phyloP scores from a whole-genome alignment of 1,140 invertebrate genomes.

The Neelides sp. region DNA sequence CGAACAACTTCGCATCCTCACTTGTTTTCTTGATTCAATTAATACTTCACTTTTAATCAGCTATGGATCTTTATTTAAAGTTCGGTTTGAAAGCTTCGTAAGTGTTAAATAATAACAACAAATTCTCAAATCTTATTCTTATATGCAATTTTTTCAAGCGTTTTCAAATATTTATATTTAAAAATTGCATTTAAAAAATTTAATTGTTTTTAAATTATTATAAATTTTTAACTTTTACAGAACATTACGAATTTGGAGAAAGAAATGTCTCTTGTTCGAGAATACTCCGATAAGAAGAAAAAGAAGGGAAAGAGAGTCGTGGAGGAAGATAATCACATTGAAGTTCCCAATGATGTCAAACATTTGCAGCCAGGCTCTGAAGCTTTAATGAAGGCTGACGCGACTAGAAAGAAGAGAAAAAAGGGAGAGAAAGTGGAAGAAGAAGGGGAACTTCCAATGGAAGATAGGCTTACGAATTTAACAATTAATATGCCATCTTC shows the following conservation, averaged over 20 bases:
- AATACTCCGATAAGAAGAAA: no score
- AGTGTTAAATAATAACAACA: no score
- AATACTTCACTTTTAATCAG: constrained; percentile 1
- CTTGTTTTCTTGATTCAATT: constrained; percentile 38
- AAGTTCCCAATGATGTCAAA: constrained; percentile 23
- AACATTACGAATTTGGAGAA: no score
- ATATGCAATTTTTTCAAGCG: no score
- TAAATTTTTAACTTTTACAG: no score
- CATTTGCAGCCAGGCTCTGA: constrained; percentile 23
- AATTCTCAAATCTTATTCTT: no score
- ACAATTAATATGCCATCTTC: constrained; percentile 40
- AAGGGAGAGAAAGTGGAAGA: constrained; percentile 34
- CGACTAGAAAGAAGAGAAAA: constrained; percentile 32
- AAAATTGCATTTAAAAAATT: no score
- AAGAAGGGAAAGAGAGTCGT: not conserved
- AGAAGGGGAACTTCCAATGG: constrained; percentile 53
- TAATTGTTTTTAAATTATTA: no score
- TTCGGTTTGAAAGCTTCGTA: constrained; percentile 25
- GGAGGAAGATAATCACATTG: constrained; percentile 7
- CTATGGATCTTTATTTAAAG: constrained; percentile 22
- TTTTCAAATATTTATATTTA: no score
- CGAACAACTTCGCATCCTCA: constrained; percentile 45
- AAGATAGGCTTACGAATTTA: constrained; percentile 57
- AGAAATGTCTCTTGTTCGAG: no score
- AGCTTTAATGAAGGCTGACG: not conserved